phyloP scores from a whole-genome alignment of 2,888 invertebrate species.

The Stratiomys singularior region DNA sequence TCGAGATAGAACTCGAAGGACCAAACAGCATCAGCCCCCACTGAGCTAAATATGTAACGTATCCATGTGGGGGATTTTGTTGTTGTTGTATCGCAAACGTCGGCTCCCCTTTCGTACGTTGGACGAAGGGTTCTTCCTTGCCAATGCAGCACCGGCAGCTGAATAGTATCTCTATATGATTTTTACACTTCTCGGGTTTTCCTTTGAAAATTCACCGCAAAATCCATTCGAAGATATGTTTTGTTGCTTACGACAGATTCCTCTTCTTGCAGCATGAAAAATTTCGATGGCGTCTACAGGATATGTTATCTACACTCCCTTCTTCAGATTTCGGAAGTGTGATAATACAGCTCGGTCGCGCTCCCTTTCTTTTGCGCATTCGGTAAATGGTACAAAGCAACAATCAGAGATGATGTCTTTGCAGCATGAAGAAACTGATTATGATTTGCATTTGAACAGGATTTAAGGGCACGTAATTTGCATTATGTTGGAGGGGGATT shows the following conservation, averaged over 20 bases:
- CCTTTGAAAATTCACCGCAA: slow-evolving; percentile 4
- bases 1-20: background rate
- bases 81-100: background rate
- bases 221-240: slow-evolving; percentile 14
- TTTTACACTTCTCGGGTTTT: slow-evolving; percentile 25
- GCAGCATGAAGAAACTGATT: slow-evolving; percentile 29
- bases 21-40: background rate
- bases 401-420: slow-evolving; percentile 38
- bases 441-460: slow-evolving; percentile 38
- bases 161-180: background rate
- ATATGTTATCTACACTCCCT: background rate
- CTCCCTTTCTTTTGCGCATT: background rate
- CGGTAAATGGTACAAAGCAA: background rate
- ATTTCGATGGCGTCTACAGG: slow-evolving; percentile 17
- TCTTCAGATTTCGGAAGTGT: slow-evolving; percentile 16
- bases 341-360: slow-evolving; percentile 21
- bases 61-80: background rate
- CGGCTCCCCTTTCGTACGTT: background rate
- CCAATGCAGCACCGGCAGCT: background rate
- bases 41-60: background rate
- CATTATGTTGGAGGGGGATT: background rate
- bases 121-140: slow-evolving; percentile 22
- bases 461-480: slow-evolving; percentile 17
- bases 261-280: background rate
- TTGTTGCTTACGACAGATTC: slow-evolving; percentile 38